Conservation (phyloP, 2,888 invertebrate genomes). For the Unio delphinus region DNA sequence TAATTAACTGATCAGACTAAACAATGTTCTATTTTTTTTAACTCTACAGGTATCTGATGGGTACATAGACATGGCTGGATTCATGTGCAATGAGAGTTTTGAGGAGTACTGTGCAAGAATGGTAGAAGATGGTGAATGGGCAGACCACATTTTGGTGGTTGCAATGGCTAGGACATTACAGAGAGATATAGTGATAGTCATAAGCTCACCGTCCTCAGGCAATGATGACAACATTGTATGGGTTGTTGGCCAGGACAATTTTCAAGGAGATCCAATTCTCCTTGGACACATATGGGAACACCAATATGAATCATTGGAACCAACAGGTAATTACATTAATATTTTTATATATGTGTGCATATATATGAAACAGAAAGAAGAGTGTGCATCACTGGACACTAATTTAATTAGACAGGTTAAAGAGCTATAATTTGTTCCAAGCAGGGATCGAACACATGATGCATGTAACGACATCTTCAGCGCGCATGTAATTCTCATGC, state of each 20-base stretch:
- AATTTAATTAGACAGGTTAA: no score
- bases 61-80: no score
- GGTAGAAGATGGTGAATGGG: conserved; percentile 2
- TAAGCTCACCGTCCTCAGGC: neutral
- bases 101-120: conserved; percentile 6
- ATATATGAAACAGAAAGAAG: no score
- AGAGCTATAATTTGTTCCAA: no score
- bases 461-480: no score
- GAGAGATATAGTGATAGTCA: conserved; percentile 1
- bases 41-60: no score
- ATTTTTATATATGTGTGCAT: no score
- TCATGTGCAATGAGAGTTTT: neutral
- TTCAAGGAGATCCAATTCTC: neutral
- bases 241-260: neutral
- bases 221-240: neutral
- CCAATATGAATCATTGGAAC: conserved; percentile 2
- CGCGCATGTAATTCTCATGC: no score
- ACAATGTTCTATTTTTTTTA: no score
- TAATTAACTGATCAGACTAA: no score
- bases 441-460: no score
- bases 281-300: conserved; percentile 5
- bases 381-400: no score
- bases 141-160: neutral
- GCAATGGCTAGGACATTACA: conserved; percentile 3
- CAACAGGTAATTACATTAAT: neutral